Evolutionary conservation across 2,797 vertebrate genomes (phyloP).

Genomic region (Decapterus maruadsi): DNA sequence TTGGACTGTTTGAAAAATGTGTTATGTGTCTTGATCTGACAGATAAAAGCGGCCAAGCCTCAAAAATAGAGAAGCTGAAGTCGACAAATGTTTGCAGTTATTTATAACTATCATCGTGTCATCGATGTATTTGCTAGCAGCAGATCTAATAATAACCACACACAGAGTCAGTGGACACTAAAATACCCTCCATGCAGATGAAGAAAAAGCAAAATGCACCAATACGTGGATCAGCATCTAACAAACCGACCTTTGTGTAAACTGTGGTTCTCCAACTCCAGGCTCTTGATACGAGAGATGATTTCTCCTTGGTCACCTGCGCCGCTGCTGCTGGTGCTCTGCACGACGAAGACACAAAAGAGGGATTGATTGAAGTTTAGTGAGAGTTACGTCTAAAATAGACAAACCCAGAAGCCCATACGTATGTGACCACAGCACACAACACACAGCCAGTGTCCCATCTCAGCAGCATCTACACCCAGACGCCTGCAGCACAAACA

Average conservation of each 20-base stretch:
- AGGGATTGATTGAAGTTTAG: not conserved
- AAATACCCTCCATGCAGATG: too few species aligned
- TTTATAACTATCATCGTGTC: not conserved
- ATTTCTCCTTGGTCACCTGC: conserved; percentile 89
- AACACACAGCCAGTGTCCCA: conserved; percentile 34
- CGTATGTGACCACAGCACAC: conserved; percentile 36
- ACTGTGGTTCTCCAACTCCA: conserved; percentile 93
- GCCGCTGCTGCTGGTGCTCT: conserved; percentile 68
- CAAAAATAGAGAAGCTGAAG: not conserved
- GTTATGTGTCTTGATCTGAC: not conserved
- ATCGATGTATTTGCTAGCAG: not conserved
- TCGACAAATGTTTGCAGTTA: not conserved
- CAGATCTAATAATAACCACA: conserved; percentile 5
- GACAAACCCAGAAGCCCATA: conserved; percentile 1
- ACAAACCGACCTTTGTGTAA: conserved; percentile 87
- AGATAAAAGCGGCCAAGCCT: not conserved
- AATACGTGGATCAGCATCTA: not conserved
- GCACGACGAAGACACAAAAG: conserved; percentile 21
- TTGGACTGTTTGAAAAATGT: not conserved
- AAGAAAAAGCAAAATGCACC: not conserved
- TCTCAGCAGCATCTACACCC: conserved; percentile 27
- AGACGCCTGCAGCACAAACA: conserved; percentile 10
- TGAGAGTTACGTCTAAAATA: not conserved
- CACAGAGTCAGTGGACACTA: not conserved
- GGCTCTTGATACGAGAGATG: conserved; percentile 86